Evolutionary conservation across 2,797 vertebrate species (phyloP), one percentile per base, ranked within the genome.

Genomic region (Parambassis ranga): DNA sequence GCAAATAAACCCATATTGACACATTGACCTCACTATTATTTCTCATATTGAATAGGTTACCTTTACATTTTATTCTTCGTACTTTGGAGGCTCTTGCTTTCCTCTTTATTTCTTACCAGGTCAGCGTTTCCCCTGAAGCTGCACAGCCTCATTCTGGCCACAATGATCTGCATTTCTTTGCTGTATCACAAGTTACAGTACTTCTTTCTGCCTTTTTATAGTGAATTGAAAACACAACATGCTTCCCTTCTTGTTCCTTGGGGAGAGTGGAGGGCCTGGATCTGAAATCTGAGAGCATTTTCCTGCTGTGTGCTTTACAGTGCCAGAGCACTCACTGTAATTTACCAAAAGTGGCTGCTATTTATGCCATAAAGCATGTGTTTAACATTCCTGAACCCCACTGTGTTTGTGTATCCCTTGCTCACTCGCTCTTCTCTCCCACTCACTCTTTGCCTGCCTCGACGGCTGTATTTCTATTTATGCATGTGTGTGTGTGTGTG

Each of bases 321-420:
- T 90, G 89, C 89, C 85, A 91, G 89, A 90, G 86, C 89, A 86
- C 90, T 91, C 91, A 92, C 91, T 93, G 90, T 93, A 93, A 93
- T 93, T 93, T 93, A 92, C 91, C 90, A 91, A 93, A 92, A 92
- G 92, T 91, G 90, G 90, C 90, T 92, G 89, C 90, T 92, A 91
- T 91, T 91, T 90, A 92, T 91, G 87, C 90, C 89, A 92, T 92
- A 91, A 92, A 91, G 88, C 89, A 89, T 92, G 90, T 92, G 92
- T 93, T 92, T 92, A 92, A 93, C 92, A 93, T 93, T 93, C 91
- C 91, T 88, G 70, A 87, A 84, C 85, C 88, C 88, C 87, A 88
- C 90, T 89, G 81, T 89, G 89, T 90, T 92, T 89, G 89, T 90
- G 89, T 88, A 87, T 90, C 86, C 83, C 88, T 89, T 46, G 65